Evolutionary conservation across 2,113 vertebrate species (phyloP), one percentile per base, ranked within the genome.

Genomic region (Charina bottae): DNA sequence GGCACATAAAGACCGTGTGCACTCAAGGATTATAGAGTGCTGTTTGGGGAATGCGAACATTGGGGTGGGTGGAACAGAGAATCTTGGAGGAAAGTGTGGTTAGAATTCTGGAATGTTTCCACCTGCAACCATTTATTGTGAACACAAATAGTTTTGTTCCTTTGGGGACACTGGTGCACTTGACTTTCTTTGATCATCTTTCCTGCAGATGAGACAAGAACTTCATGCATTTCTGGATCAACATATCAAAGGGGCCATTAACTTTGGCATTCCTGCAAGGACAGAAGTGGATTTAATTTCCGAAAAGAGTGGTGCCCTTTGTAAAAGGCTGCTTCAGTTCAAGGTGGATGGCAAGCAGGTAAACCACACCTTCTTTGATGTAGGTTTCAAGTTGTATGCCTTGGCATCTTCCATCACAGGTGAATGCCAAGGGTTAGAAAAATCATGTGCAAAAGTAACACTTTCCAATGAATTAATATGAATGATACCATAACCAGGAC

Each of bases 331-430:
- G 2, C 90, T 94, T 60, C 78, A 85, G 87, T 95, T 98, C 90
- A 95, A 88, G n/a, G 93, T 97, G 91, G 97, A 97, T 37, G 95
- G 56, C 93, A 97, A 97, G 83, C 97, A 97, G 96, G 98, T 98
- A 94, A 72, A 92, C 2, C 1, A 93, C 94, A 55, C 68, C 59
- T 94, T 37, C 46, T 85, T 37, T 6, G 0, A 17, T 17, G 2
- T 49, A 4, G 2, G 33, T n/a, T 58, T n/a, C 28, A 23, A 3
- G 3, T 85, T 37, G n/a, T 6, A 33, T 19, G 68, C 17, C n/a
- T 33, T 1, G n/a, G 68, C n/a, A 37, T n/a, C 15, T n/a, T 72
- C n/a, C 15, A 8, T 37, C 2, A 1, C 6, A 72, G 15, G 15
- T 72, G 6, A 37, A 72, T 15, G n/a, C 15, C 68, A 37, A 3